These are phyloP conservation scores for Sitta carolinensis DNA, from an alignment of 2,797 vertebrate species.

Conservation along the genomic window DNA sequence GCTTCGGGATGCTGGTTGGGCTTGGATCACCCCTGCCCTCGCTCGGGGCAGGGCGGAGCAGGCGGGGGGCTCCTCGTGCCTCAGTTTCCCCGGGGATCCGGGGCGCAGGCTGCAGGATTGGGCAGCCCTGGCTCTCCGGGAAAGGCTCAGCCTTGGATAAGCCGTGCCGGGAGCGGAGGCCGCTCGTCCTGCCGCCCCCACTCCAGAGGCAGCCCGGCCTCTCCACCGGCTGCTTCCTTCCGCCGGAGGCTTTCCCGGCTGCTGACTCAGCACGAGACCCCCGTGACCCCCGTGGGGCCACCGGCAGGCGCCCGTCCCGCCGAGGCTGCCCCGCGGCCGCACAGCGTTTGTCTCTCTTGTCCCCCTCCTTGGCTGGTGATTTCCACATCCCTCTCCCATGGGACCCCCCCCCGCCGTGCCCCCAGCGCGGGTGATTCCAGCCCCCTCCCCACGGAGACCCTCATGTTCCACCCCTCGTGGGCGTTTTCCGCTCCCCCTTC, in stretches of 20 bases:
- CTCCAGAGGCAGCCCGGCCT: neutral
- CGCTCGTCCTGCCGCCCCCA: neutral
- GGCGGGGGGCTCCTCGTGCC: neutral
- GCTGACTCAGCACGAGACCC: constrained; percentile 21
- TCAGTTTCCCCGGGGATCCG: neutral
- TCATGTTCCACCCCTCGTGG: accelerated
- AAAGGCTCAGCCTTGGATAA: neutral
- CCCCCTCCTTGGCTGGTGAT: neutral
- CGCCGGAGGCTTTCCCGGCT: neutral
- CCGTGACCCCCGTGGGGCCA: neutral
- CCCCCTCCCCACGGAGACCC: neutral
- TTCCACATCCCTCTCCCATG: neutral
- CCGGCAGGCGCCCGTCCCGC: neutral
- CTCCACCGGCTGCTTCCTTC: constrained; percentile 46
- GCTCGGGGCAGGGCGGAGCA: accelerated
- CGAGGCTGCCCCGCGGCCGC: accelerated
- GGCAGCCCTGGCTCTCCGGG: accelerated
- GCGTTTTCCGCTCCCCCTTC: neutral
- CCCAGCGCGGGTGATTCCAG: neutral
- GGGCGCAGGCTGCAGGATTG: accelerated
- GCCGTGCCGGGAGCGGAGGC: neutral
- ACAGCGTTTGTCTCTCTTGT: accelerated
- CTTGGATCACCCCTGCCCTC: neutral
- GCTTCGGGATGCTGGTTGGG: neutral
- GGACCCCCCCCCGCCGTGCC: neutral